Conservation (phyloP, 2,113 vertebrate genomes). For the Perca flavescens region DNA sequence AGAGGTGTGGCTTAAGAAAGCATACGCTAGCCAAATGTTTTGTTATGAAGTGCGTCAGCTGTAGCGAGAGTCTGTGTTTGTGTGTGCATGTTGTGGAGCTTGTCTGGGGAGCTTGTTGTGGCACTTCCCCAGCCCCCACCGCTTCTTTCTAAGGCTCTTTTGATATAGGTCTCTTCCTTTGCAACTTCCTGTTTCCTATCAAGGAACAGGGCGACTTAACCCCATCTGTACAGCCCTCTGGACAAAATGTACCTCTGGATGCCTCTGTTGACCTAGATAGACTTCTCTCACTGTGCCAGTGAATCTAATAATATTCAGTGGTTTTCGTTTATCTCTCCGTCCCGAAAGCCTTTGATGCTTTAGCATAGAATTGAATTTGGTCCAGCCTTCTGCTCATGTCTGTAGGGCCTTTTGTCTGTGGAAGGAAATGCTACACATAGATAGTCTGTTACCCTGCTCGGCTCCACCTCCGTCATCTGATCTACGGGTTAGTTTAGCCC, state of each 20-base stretch:
- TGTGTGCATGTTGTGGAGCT: conserved; percentile 36
- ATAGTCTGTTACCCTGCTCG: conserved; percentile 29
- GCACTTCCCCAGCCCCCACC: conserved; percentile 31
- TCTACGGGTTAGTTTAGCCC: conserved; percentile 50
- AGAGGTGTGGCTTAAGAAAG: background rate
- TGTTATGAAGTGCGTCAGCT: conserved; percentile 42
- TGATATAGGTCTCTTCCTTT: conserved; percentile 70
- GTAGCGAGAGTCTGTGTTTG: conserved; percentile 41
- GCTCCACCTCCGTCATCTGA: conserved; percentile 39
- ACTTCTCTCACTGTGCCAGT: background rate
- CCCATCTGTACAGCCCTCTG: conserved; percentile 1
- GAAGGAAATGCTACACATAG: conserved; percentile 58
- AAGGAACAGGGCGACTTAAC: conserved; percentile 35
- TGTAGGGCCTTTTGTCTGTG: conserved; percentile 44
- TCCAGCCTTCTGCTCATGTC: conserved; percentile 30
- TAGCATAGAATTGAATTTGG: background rate
- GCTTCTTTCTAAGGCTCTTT: conserved; percentile 43
- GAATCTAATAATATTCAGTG: conserved; percentile 10
- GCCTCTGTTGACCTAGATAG: conserved; percentile 45
- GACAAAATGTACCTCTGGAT: conserved; percentile 12
- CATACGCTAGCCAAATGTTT: conserved; percentile 23
- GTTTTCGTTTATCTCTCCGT: background rate
- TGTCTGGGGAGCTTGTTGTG: conserved; percentile 59
- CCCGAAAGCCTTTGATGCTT: background rate
- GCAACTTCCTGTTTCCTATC: conserved; percentile 79